Evolutionary conservation across 1,140 invertebrate species (phyloP).

Genomic region (Lerema accius): DNA sequence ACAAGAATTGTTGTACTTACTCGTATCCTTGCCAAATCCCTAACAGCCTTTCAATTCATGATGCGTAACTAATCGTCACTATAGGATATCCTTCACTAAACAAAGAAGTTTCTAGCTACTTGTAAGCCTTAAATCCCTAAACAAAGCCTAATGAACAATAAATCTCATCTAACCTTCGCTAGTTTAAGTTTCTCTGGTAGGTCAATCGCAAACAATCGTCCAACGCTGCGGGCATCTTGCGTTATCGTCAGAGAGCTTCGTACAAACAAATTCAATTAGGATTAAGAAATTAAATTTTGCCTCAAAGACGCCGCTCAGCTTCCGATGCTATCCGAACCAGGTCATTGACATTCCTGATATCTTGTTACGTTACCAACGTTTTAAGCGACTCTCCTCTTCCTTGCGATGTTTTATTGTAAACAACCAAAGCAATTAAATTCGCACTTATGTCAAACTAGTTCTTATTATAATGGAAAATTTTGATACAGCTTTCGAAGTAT

Average conservation of each 20-base stretch:
- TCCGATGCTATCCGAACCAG: constrained; percentile 55
- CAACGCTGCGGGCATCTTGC: constrained; percentile 49
- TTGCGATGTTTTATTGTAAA: constrained; percentile 39
- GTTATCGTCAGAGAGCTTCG: constrained; percentile 56
- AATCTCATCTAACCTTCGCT: constrained; percentile 50
- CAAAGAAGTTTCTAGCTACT: neutral
- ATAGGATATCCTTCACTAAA: neutral
- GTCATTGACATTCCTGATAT: constrained; percentile 56
- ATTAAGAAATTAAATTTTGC: constrained; percentile 73
- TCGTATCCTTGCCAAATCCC: too few relatives aligned
- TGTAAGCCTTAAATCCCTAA: neutral
- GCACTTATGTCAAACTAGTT: constrained; percentile 26
- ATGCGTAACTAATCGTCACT: neutral
- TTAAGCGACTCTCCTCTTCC: constrained; percentile 46
- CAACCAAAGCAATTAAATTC: constrained; percentile 32
- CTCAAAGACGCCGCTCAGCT: constrained; percentile 66
- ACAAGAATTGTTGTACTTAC: too few relatives aligned
- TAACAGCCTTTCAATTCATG: too few relatives aligned
- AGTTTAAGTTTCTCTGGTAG: constrained; percentile 38
- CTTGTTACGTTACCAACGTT: constrained; percentile 54
- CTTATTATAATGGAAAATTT: constrained; percentile 22
- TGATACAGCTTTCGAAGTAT: neutral
- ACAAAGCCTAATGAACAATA: constrained; percentile 47
- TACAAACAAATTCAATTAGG: constrained; percentile 80
- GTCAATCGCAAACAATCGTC: constrained; percentile 54